Base-by-base conservation (phyloP, 2,888 invertebrate species). In the Mythimna ferrago region DNA sequence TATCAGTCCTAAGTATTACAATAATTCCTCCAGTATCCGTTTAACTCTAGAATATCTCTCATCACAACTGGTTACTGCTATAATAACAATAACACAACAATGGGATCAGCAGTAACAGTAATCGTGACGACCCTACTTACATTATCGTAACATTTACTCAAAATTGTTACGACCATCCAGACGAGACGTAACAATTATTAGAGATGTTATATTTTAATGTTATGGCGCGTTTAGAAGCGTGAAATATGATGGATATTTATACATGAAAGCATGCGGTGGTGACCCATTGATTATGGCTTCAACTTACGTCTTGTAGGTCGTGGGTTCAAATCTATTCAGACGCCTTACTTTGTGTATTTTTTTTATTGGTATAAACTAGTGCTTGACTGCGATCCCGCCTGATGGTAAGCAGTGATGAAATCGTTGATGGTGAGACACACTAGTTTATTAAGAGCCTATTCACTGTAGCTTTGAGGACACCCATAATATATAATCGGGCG, bases 61-160 rank as follows among this genome's bases (percentile, higher is more conserved):
- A 75, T 80, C 83, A 69, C 81, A 86, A 85, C 81, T 82, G 82
- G 80, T 89, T 89, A 90, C 87, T 80, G 85, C 76, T 74, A 77
- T 87, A 86, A 92, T 93, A 93, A 91, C 91, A 90, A 88, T 90
- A 90, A 85, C 82, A 86, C 88, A 82, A 88, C 82, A 85, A 81
- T 78, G 79, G 83, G 78, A 86, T 81, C 82, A 83, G 76, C 84
- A 80, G 67, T 85, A 88, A 88, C 82, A 71, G 84, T 88, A 86
- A 89, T 86, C 82, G 88, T 87, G 86, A 88, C 76, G 62, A 44
- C 79, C 54, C 77, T 87, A 80, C 79, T 87, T 79, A 81, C 86
- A 85, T 89, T 90, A 91, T 86, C 89, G 82, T 93, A 89, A 92
- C 91, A 89, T 85, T 93, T 91, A 87, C 80, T 84, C 86, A 82